A percentile compares a stretch with the other conserved stretches of the same genome.
These are phyloP conservation scores for Drosophila elegans DNA, from an alignment of 1,140 invertebrate genomes.

Conservation along the genomic window DNA sequence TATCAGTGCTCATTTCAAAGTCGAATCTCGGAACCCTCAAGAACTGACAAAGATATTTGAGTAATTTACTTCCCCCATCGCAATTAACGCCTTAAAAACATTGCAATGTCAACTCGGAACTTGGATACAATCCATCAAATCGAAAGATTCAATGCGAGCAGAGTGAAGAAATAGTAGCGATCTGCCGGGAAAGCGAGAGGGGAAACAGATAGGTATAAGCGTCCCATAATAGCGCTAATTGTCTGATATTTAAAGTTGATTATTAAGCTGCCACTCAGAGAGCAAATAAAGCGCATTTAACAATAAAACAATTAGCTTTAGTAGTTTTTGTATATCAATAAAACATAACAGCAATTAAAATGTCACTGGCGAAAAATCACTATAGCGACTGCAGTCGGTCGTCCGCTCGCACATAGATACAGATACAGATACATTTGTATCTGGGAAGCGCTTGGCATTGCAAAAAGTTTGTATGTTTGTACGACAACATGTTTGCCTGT, in stretches of 20 bases:
- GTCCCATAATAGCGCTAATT: constrained; percentile 75
- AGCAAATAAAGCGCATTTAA: constrained; percentile 74
- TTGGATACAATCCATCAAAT: constrained; percentile 42
- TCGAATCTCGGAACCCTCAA: not conserved
- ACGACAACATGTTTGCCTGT: constrained; percentile 17
- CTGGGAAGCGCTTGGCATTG: constrained; percentile 61
- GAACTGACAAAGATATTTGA: constrained; percentile 18
- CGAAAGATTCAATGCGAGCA: constrained; percentile 31
- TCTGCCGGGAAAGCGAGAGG: not conserved
- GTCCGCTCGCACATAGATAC: constrained; percentile 14
- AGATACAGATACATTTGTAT: constrained; percentile 31
- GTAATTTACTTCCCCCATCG: constrained; percentile 34
- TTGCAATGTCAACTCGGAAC: constrained; percentile 40
- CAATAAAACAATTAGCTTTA: constrained; percentile 82
- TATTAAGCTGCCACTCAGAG: constrained; percentile 77
- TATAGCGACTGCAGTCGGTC: constrained; percentile 30
- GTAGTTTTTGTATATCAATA: constrained; percentile 81
- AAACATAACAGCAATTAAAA: constrained; percentile 82
- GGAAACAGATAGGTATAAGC: constrained; percentile 34
- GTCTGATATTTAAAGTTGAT: constrained; percentile 78
- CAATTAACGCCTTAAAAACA: constrained; percentile 33
- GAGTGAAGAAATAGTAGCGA: constrained; percentile 15
- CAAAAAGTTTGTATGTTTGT: constrained; percentile 31
- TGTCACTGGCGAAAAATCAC: constrained; percentile 78
- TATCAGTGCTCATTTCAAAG: not conserved